Conservation (phyloP, 1,140 invertebrate genomes). For the Carposina sasakii region DNA sequence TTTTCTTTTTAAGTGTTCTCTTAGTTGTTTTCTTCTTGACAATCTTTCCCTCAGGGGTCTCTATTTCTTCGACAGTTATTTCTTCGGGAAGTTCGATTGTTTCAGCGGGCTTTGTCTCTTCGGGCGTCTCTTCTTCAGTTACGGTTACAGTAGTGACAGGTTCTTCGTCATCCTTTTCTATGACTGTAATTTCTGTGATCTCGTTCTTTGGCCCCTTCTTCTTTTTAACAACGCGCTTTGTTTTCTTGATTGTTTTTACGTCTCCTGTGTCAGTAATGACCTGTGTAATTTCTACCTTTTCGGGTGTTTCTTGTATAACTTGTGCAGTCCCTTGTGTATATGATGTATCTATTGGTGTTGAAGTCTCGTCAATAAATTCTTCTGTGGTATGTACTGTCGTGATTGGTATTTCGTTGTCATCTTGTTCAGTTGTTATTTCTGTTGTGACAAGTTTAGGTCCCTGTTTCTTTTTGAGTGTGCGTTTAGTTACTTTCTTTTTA, state of each 20-base stretch:
- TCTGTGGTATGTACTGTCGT: constrained; percentile 29
- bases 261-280: constrained; percentile 43
- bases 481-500: constrained; percentile 42
- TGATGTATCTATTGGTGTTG: not conserved
- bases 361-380: constrained; percentile 12
- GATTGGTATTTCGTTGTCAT: constrained; percentile 37
- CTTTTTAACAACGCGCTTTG: constrained; percentile 30
- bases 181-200: constrained; percentile 33
- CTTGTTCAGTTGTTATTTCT: constrained; percentile 43
- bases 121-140: constrained; percentile 27
- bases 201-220: constrained; percentile 7
- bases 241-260: constrained; percentile 28
- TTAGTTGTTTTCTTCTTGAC: constrained; percentile 1
- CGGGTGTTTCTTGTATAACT: not conserved
- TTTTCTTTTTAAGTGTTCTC: constrained; percentile 1
- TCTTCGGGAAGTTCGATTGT: no score
- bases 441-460: constrained; percentile 32
- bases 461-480: constrained; percentile 40
- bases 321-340: not conserved
- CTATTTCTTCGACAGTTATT: not conserved
- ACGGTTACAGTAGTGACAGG: constrained; percentile 31
- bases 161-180: constrained; percentile 38
- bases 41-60: constrained; percentile 6
- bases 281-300: constrained; percentile 34
- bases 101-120: no score